Conservation (phyloP, 2,888 invertebrate species). For the Imbricaverruca yamaguchii region DNA sequence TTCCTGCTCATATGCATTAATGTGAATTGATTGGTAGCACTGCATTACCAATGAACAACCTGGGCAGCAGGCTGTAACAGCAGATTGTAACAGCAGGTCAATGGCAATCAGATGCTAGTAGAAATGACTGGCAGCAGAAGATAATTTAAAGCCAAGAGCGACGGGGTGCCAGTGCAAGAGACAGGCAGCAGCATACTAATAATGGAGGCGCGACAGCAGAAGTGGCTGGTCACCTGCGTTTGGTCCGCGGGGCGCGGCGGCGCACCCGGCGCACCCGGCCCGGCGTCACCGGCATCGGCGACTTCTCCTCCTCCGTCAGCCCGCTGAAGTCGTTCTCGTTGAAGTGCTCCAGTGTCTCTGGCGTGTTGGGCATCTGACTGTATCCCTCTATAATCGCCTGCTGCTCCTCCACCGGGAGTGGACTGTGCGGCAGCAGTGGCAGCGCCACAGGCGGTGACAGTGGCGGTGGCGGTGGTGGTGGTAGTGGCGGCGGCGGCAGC, state of each 20-base stretch:
- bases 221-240: not conserved
- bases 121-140: no score
- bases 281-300: not conserved
- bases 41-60: no score
- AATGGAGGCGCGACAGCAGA: no score
- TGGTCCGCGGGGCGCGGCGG: not conserved
- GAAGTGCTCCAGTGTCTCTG: constrained; percentile 11
- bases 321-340: constrained; percentile 12
- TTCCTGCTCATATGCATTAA: no score
- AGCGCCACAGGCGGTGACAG: not conserved
- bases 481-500: not conserved
- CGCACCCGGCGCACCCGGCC: not conserved
- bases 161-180: no score
- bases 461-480: not conserved
- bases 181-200: no score
- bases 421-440: not conserved
- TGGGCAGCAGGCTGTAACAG: no score
- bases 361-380: not conserved
- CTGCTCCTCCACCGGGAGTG: not conserved
- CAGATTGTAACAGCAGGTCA: no score
- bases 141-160: no score
- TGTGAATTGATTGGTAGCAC: no score
- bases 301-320: constrained; percentile 9
- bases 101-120: no score
- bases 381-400: not conserved